Base-by-base conservation (phyloP, 2,888 invertebrate genomes). In the Hypselothyrea guttata region DNA sequence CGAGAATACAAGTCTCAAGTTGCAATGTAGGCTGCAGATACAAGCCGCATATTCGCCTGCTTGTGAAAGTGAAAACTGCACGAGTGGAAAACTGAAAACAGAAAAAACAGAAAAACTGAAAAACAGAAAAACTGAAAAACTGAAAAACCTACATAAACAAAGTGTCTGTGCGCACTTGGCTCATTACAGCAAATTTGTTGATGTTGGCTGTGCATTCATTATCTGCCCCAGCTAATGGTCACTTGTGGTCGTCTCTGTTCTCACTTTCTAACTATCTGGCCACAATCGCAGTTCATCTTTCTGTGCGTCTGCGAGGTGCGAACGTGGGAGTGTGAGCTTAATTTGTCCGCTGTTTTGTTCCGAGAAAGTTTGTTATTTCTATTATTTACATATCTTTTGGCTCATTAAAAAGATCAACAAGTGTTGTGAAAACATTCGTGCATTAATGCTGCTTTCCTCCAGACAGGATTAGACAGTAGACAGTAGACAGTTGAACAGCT, bases 111-210 rank as follows among this genome's bases (percentile, higher is more conserved):
- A 34, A 40, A 51, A 38, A 38, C 45, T 41, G 31, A 18, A 9
- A 18, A 11, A 22, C n/a, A 27, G 46, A n/a, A n/a, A n/a, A n/a
- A n/a, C n/a, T 40, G 22, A 22, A 44, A 47, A 28, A 12, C 27
- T 35, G 13, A 30, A 54, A 46, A 56, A 55, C 45, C 72, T 38
- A 34, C 56, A 54, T 51, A 54, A 62, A 61, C 64, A 54, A 41
- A 53, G 22, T 40, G 15, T 44, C 56, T n/a, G 37, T 4, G 7
- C n/a, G 30, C 47, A 47, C 49, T 51, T 58, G 33, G 16, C 58
- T 62, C 74, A 84, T 77, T 77, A 84, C 51, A 54, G 49, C 45
- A 78, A 67, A 77, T 78, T 78, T 84, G 83, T 84, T 84, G 71
- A 78, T 41, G 75, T 60, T 65, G 38, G 38, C 51, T 54, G 65